Base-by-base conservation (phyloP, 2,888 invertebrate genomes). In the Metopia argyrocephala region DNA sequence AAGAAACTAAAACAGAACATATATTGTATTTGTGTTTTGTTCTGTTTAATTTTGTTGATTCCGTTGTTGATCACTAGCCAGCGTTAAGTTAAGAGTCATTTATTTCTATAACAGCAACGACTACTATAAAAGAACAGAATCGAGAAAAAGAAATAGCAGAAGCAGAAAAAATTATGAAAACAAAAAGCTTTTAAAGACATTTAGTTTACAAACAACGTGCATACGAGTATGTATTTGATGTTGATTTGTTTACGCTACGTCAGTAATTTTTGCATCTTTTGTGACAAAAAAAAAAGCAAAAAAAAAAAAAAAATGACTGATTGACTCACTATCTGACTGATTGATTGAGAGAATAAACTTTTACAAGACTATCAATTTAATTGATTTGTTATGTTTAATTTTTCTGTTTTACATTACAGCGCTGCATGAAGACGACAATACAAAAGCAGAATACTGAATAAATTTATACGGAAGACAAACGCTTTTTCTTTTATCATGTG, bases 11-110 rank as follows among this genome's bases (percentile, higher is more conserved):
- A 52, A 78, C 15, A 48, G 2, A 18, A 20, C 7, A 3, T 52
- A 52, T 3, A 21, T n/a, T 23, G 23, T 45, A 9, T 56, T 56
- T 48, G 46, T 61, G 61, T 28, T 68, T 52, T 38, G 31, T 7
- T 25, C 7, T 48, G 20, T 20, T 12, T 48, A n/a, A n/a, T 48
- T 48, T 15, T 5, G 18, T 48, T 7, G 18, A 21, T 27, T 15
- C 28, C 7, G 1, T 54, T 66, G 31, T 27, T 76, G 69, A 69
- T 62, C 76, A 76, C 61, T 4, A 65, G 70, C 57, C 70, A 65
- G 46, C 70, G 70, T 38, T 57, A 71, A 78, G 76, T 71, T 70
- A 78, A 78, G 76, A 78, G 76, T 71, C 76, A 78, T 78, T 78
- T 54, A 78, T 73, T 78, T 73, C 54, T 73, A 73, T 78, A 48